Conservation (phyloP, 2,888 invertebrate genomes). For the Thera obeliscata region DNA sequence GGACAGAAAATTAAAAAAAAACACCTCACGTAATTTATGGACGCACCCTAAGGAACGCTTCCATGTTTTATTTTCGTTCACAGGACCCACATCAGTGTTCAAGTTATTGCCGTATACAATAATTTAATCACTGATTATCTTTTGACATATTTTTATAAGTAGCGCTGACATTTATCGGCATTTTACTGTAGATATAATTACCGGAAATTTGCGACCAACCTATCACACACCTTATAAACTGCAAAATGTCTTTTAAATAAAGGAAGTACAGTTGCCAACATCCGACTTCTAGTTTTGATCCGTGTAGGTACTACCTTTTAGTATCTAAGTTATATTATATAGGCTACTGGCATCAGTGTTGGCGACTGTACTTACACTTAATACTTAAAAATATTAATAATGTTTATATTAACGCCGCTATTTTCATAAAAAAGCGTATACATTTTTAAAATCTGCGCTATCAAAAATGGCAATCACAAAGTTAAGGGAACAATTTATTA, state of each 20-base stretch:
- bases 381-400: slow-evolving; percentile 26
- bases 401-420: slow-evolving; percentile 38
- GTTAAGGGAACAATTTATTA: slow-evolving; percentile 47
- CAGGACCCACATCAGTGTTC: too few species aligned
- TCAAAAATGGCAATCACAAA: slow-evolving; percentile 51
- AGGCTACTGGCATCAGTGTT: slow-evolving; percentile 33
- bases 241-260: slow-evolving; percentile 57
- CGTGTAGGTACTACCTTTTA: slow-evolving; percentile 13
- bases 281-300: slow-evolving; percentile 25
- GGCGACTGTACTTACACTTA: slow-evolving; percentile 15
- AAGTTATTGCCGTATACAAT: too few species aligned
- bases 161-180: neutral
- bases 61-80: too few species aligned
- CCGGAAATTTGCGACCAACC: slow-evolving; percentile 16
- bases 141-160: too few species aligned
- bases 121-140: too few species aligned
- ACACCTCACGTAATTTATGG: too few species aligned
- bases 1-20: too few species aligned
- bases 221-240: slow-evolving; percentile 32
- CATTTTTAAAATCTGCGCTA: slow-evolving; percentile 52
- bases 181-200: slow-evolving; percentile 15
- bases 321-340: slow-evolving; percentile 38
- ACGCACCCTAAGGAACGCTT: too few species aligned
- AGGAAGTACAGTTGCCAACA: slow-evolving; percentile 50
- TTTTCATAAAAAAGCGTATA: slow-evolving; percentile 52